Conservation (phyloP, 2,797 vertebrate species). For the Hydrolagus colliei region DNA sequence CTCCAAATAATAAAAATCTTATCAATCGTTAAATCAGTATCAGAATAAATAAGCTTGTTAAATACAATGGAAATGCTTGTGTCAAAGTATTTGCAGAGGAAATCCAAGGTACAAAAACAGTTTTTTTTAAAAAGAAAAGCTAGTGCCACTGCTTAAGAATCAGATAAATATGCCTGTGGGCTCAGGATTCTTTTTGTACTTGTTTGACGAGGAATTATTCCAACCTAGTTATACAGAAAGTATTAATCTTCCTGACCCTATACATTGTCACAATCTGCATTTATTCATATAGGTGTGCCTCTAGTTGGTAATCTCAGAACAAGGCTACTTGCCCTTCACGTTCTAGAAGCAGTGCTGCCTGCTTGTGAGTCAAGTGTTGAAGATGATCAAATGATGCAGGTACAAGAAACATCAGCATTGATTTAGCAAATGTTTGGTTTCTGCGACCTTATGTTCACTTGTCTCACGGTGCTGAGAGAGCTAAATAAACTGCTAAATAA, state of each 20-base stretch:
- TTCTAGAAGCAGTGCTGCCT: slow-evolving; percentile 88
- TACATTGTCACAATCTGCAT: neutral
- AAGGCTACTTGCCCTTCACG: slow-evolving; percentile 85
- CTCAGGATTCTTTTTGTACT: too few relatives aligned
- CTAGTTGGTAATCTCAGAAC: slow-evolving; percentile 92
- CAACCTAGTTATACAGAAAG: too few relatives aligned
- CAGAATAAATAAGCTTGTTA: too few relatives aligned
- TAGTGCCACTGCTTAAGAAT: too few relatives aligned
- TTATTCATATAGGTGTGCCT: slow-evolving; percentile 67
- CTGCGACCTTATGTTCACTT: neutral
- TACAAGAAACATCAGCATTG: slow-evolving; percentile 38
- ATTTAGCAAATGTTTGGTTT: neutral
- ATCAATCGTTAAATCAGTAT: neutral
- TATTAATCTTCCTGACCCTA: too few relatives aligned
- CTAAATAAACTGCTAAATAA: neutral
- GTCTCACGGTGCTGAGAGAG: neutral
- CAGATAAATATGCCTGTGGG: too few relatives aligned
- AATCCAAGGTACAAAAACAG: too few relatives aligned
- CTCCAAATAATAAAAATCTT: neutral
- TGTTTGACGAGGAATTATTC: too few relatives aligned
- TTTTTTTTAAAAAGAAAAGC: too few relatives aligned
- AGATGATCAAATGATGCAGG: slow-evolving; percentile 92
- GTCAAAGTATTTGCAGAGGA: too few relatives aligned
- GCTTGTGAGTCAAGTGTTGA: slow-evolving; percentile 86
- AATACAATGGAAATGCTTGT: too few relatives aligned